A percentile compares a stretch with the other conserved stretches of the same genome.
These are phyloP conservation scores for Microctonus hyperodae DNA, from an alignment of 2,888 invertebrate genomes.

Conservation along the genomic window DNA sequence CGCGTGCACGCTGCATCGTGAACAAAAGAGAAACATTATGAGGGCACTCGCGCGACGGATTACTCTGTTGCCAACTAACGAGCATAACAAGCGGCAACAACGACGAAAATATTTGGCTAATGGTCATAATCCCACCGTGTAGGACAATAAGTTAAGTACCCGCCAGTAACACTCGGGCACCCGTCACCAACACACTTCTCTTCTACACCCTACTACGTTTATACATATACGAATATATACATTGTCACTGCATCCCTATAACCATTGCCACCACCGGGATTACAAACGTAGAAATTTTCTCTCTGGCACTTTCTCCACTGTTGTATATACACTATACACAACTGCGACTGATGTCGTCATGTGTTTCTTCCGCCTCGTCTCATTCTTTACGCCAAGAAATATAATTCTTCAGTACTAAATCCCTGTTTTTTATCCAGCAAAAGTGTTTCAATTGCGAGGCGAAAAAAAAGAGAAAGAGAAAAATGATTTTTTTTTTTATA, in stretches of 20 bases:
- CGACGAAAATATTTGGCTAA: conserved; percentile 55
- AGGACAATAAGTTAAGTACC: conserved; percentile 57
- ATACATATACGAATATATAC: conserved; percentile 7
- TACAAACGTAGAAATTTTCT: conserved; percentile 30
- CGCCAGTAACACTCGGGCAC: conserved; percentile 54
- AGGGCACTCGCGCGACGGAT: conserved; percentile 45
- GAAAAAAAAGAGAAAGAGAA: neutral
- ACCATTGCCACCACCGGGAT: neutral
- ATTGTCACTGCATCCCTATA: neutral
- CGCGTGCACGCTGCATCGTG: conserved; percentile 33
- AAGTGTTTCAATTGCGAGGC: neutral
- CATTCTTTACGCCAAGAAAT: neutral
- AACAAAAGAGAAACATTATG: conserved; percentile 46
- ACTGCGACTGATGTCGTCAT: neutral
- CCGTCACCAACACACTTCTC: conserved; percentile 48
- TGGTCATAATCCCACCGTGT: conserved; percentile 54
- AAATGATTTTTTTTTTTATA: too few species aligned
- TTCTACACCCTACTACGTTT: conserved; percentile 9
- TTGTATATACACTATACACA: neutral
- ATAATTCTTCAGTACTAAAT: neutral
- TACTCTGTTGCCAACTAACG: conserved; percentile 50
- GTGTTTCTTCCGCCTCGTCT: neutral
- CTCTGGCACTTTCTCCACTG: conserved; percentile 18
- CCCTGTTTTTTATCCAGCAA: neutral
- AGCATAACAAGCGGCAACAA: conserved; percentile 52